Percentiles rank a stretch among this genome's conserved stretches.
These are phyloP conservation scores for Cirrhinus mrigala DNA, from an alignment of 2,797 vertebrate species.

Conservation along the genomic window DNA sequence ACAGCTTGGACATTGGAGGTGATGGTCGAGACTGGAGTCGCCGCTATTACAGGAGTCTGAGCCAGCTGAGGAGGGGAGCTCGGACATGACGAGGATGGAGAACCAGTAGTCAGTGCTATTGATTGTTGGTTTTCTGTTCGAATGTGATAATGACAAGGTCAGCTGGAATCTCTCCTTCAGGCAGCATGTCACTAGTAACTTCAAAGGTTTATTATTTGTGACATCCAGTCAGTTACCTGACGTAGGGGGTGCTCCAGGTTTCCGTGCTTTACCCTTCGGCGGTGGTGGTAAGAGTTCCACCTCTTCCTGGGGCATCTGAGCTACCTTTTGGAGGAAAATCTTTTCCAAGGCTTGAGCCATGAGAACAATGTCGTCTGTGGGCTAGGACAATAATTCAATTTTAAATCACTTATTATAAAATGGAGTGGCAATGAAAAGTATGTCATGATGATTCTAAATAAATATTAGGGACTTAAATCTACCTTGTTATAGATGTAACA, in stretches of 20 bases:
- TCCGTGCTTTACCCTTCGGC: constrained; percentile 93
- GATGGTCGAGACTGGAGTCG: constrained; percentile 89
- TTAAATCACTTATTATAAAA: constrained; percentile 1
- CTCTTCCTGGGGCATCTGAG: constrained; percentile 98
- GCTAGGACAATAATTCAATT: constrained; percentile 72
- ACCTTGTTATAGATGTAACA: constrained; percentile 98
- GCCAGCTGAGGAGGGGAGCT: constrained; percentile 84
- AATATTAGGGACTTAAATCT: constrained; percentile 38
- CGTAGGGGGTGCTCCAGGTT: constrained; percentile 74
- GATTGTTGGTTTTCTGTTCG: constrained; percentile 84
- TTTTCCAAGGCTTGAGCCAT: constrained; percentile 99
- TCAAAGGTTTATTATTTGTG: background rate
- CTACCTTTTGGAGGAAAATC: constrained; percentile 97
- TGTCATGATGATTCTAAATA: background rate
- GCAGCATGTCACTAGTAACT: background rate
- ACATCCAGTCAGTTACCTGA: constrained; percentile 65
- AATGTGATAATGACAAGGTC: constrained; percentile 28
- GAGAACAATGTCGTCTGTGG: constrained; percentile 96
- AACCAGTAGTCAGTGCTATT: constrained; percentile 87
- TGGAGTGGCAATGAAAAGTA: background rate
- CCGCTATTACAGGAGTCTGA: constrained; percentile 92
- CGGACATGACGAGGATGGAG: constrained; percentile 86
- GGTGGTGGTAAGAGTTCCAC: constrained; percentile 92
- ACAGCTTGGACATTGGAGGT: constrained; percentile 79
- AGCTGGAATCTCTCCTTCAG: constrained; percentile 8